These are phyloP conservation scores for Aythya baeri DNA, from an alignment of 2,113 vertebrate genomes.

Conservation along the genomic window DNA sequence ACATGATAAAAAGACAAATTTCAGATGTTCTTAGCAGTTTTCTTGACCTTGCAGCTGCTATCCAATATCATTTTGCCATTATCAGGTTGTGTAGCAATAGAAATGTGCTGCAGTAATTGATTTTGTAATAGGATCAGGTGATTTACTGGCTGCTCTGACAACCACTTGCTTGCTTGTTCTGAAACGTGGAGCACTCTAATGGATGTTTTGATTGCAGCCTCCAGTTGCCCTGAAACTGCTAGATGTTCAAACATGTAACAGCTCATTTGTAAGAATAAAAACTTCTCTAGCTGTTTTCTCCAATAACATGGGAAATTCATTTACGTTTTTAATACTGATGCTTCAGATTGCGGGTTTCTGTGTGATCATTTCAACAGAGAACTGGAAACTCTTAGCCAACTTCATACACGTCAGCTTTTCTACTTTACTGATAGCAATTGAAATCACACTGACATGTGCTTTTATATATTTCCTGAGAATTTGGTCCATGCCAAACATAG, in stretches of 20 bases:
- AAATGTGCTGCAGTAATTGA: slow-evolving; percentile 91
- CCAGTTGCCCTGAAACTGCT: slow-evolving; percentile 76
- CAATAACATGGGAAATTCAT: neutral
- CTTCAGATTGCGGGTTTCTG: neutral
- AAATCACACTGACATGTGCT: neutral
- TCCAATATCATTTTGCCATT: slow-evolving; percentile 85
- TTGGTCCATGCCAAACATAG: neutral
- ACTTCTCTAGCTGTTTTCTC: neutral
- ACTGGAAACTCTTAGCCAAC: neutral
- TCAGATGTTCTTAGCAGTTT: slow-evolving; percentile 73
- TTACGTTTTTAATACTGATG: neutral
- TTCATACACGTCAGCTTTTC: neutral
- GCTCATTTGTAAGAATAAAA: slow-evolving; percentile 40
- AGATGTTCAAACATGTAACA: slow-evolving; percentile 59
- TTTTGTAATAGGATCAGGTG: slow-evolving; percentile 95
- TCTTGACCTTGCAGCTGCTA: slow-evolving; percentile 83
- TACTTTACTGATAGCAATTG: neutral
- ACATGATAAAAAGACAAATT: slow-evolving; percentile 69
- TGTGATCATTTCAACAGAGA: neutral
- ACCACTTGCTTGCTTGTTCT: slow-evolving; percentile 86
- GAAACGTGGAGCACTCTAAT: slow-evolving; percentile 83
- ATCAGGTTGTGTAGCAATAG: slow-evolving; percentile 81
- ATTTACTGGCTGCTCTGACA: slow-evolving; percentile 90
- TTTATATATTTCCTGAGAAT: neutral
- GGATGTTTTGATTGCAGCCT: slow-evolving; percentile 81